These are phyloP conservation scores for Bradypodion ventrale DNA, from an alignment of 2,797 vertebrate genomes.

Conservation along the genomic window DNA sequence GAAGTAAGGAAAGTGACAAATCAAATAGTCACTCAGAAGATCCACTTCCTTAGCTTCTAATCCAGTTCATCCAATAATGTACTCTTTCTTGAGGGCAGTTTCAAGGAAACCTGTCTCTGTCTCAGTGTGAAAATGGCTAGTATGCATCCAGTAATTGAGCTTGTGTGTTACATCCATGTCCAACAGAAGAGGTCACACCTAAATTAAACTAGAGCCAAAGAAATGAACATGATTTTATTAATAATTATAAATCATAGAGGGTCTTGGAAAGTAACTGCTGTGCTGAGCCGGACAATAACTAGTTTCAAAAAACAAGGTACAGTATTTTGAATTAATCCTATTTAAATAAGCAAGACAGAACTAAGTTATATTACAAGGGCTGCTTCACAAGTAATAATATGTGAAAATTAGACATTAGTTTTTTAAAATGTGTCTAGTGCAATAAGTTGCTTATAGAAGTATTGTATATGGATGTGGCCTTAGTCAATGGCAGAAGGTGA, in stretches of 20 bases:
- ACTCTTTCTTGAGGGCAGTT: not conserved
- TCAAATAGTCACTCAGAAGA: not conserved
- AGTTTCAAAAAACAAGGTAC: not conserved
- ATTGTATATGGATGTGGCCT: not conserved
- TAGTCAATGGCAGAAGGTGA: not conserved
- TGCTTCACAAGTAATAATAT: not conserved
- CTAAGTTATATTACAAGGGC: not conserved
- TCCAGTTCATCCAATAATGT: not conserved
- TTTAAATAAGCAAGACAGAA: not conserved
- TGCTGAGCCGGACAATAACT: not conserved
- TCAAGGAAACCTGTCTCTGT: not conserved
- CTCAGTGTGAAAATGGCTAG: not conserved
- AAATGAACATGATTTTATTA: not conserved
- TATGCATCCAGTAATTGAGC: not conserved
- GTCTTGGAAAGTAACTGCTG: not conserved
- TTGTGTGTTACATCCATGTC: not conserved
- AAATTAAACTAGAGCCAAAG: not conserved
- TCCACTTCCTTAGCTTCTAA: not conserved
- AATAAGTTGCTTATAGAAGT: not conserved
- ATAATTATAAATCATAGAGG: not conserved
- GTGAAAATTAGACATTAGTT: not conserved
- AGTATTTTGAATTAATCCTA: not conserved
- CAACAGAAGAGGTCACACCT: not conserved
- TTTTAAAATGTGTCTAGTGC: not conserved
- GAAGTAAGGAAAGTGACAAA: not conserved